Conservation (phyloP, 1,140 invertebrate species). For the Microplitis mediator region DNA sequence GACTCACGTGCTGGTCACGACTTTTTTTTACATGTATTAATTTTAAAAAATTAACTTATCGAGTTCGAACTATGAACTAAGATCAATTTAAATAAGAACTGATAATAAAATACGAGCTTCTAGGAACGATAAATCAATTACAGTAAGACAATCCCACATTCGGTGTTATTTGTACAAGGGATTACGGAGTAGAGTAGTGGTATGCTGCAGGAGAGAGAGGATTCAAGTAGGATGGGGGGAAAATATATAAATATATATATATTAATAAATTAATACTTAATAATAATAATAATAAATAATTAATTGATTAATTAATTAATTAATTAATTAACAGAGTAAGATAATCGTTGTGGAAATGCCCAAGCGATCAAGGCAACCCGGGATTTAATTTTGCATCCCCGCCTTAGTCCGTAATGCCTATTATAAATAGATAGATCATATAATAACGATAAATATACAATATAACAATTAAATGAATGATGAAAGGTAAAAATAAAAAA, state of each 20-base stretch:
- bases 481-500: conserved; percentile 6
- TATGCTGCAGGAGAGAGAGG: not conserved
- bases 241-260: not conserved
- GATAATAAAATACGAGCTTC: too few relatives aligned
- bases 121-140: too few relatives aligned
- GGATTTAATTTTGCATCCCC: conserved; percentile 35
- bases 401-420: conserved; percentile 37
- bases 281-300: conserved; percentile 1
- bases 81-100: too few relatives aligned
- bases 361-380: conserved; percentile 31
- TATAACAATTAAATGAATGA: conserved; percentile 22
- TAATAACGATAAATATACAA: conserved; percentile 35
- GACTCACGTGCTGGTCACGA: conserved; percentile 30
- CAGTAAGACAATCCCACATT: too few relatives aligned
- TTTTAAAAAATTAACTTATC: not conserved
- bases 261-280: conserved; percentile 23
- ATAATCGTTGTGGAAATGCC: conserved; percentile 22
- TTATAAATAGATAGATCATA: conserved; percentile 37
- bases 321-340: not conserved
- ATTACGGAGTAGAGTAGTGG: too few relatives aligned
- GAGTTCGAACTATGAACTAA: too few relatives aligned
- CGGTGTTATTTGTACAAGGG: too few relatives aligned
- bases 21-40: conserved; percentile 9
- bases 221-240: not conserved
- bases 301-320: not conserved